These are phyloP conservation scores for Melanotaenia pygmaea DNA, from an alignment of 2,797 vertebrate genomes.

Conservation along the genomic window DNA sequence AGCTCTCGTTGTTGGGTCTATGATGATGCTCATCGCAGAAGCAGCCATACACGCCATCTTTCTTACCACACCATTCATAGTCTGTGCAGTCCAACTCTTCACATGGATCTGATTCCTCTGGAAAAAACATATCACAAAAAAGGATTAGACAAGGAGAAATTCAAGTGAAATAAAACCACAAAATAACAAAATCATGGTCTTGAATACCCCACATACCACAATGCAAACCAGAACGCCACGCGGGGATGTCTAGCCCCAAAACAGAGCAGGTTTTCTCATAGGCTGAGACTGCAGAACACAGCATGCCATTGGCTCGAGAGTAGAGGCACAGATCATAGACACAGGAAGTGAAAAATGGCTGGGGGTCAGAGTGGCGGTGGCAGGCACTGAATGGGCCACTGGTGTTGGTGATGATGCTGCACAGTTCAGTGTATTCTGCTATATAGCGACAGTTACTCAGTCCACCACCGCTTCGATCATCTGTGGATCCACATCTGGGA, in stretches of 20 bases:
- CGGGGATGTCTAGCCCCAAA: slow-evolving; percentile 44
- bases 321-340: slow-evolving; percentile 79
- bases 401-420: slow-evolving; percentile 71
- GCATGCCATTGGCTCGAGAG: slow-evolving; percentile 64
- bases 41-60: slow-evolving; percentile 63
- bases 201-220: slow-evolving; percentile 54
- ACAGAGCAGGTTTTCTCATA: slow-evolving; percentile 70
- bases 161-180: neutral
- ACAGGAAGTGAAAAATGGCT: slow-evolving; percentile 70
- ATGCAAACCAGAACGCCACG: slow-evolving; percentile 56
- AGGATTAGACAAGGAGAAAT: neutral
- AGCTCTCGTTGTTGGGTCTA: slow-evolving; percentile 49
- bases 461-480: neutral
- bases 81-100: slow-evolving; percentile 60
- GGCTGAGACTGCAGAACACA: slow-evolving; percentile 72
- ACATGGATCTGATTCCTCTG: slow-evolving; percentile 64
- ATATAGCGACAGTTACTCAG: slow-evolving; percentile 41
- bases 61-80: slow-evolving; percentile 74
- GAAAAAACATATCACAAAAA: neutral
- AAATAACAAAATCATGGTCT: neutral
- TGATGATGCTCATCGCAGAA: slow-evolving; percentile 65
- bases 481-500: slow-evolving; percentile 64
- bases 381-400: slow-evolving; percentile 74
- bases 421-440: slow-evolving; percentile 67
- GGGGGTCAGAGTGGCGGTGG: slow-evolving; percentile 63